Percentiles rank a stretch among this genome's conserved stretches.
Evolutionary conservation across 2,888 invertebrate species (phyloP).

Genomic region (Caenorhabditis parvicauda): DNA sequence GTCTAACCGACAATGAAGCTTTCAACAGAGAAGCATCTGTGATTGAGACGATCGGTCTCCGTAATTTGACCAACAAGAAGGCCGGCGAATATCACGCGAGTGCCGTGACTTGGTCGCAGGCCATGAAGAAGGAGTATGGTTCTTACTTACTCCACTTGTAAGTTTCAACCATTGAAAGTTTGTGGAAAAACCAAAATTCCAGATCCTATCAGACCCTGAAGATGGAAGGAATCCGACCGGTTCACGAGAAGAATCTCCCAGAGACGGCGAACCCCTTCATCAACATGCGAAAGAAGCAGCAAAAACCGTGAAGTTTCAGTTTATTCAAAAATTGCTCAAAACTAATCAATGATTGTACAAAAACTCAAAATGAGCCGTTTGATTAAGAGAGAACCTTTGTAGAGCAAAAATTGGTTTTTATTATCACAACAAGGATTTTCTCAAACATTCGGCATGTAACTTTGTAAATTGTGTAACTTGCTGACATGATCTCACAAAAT

Average conservation of each 20-base stretch:
- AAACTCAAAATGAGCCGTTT: too few species aligned
- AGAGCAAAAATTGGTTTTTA: too few species aligned
- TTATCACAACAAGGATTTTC: too few species aligned
- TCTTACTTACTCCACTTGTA: neutral
- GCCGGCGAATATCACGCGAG: constrained; percentile 45
- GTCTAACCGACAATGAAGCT: constrained; percentile 76
- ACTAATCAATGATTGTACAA: too few species aligned
- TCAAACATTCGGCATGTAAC: too few species aligned
- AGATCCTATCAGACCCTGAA: constrained; percentile 16
- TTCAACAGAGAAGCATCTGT: constrained; percentile 90
- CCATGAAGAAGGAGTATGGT: constrained; percentile 45
- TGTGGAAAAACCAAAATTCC: neutral
- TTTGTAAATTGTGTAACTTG: too few species aligned
- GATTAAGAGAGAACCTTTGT: too few species aligned
- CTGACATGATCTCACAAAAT: too few species aligned
- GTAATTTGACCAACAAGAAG: constrained; percentile 51
- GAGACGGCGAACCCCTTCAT: constrained; percentile 18
- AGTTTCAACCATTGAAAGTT: neutral
- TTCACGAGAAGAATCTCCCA: constrained; percentile 17
- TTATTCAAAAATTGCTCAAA: too few species aligned
- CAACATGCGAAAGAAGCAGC: too few species aligned
- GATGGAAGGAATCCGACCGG: constrained; percentile 19
- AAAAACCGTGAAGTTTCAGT: too few species aligned
- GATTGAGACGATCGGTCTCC: constrained; percentile 77
- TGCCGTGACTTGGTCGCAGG: constrained; percentile 34